Evolutionary conservation across 2,797 vertebrate species (phyloP), one percentile per base, ranked within the genome.

Genomic region (Trichosurus vulpecula): DNA sequence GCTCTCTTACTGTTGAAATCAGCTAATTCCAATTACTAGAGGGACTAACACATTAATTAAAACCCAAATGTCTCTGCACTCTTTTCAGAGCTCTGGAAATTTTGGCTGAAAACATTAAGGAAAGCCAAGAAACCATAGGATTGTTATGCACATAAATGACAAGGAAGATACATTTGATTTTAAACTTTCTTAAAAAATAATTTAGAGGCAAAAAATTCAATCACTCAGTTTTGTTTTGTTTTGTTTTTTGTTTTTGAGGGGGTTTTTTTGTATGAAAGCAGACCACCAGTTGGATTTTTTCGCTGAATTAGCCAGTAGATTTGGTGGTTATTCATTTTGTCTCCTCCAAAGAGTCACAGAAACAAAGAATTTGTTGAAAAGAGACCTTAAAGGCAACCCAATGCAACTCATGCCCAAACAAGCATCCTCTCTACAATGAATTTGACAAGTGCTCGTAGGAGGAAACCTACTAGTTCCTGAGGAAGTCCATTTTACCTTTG

Each of bases 1-100:
- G 74, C 74, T 81, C 74, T 81, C 74, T 81, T 81, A 81, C 74
- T 81, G 74, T 81, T 81, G 74, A 81, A 81, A 81, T 47, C 41
- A 81, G 74, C 22, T 81, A 81, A 81, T 81, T 81, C 74, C 74
- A 81, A 81, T 81, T 81, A 81, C 74, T 81, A 81, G 22, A 81
- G 74, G 74, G 41, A 81, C 74, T 81, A 81, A 81, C 74, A 81
- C 74, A 81, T 81, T 81, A 81, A 81, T 81, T 81, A 81, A 81
- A 81, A 81, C 74, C 81, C 74, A 81, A 47, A 81, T 81, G 41
- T 81, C 74, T 47, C n/a, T 81, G 74, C 22, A 81, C 41, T 81
- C 74, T 47, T 81, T 81, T 81, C 9, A 81, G 74, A 81, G 74
- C 41, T 81, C 74, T 81, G 41, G 74, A 81, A 81, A 81, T 81